Conservation (phyloP, 2,888 invertebrate species). For the Hybos culiciformis region DNA sequence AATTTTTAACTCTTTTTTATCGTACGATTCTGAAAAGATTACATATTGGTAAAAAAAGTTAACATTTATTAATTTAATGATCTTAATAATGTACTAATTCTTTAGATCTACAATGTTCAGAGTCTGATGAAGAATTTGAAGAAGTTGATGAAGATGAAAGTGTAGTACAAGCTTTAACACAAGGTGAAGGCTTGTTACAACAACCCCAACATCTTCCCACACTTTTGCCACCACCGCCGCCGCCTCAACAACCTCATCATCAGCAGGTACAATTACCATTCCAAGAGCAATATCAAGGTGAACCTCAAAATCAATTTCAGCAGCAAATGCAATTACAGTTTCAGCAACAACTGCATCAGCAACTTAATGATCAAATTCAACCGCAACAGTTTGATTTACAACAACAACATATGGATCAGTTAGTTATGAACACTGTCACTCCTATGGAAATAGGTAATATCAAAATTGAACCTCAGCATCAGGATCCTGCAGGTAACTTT, state of each 20-base stretch:
- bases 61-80: no score
- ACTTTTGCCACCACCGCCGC: conserved; percentile 12
- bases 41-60: no score
- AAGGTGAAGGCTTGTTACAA: conserved; percentile 27
- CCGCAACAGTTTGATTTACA: no score
- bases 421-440: no score
- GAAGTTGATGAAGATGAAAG: conserved; percentile 45
- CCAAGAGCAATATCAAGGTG: background rate
- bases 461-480: conserved; percentile 10
- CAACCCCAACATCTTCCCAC: no score
- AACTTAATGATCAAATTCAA: no score
- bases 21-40: no score
- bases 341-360: no score
- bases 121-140: conserved; percentile 53
- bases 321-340: no score
- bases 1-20: conserved; percentile 7
- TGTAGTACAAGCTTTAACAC: conserved; percentile 36
- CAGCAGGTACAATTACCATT: background rate
- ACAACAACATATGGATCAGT: no score
- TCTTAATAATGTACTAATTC: no score
- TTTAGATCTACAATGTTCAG: conserved; percentile 58
- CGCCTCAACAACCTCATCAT: conserved; percentile 8
- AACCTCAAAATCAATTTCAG: background rate
- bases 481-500: no score
- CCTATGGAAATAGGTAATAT: conserved; percentile 11